Evolutionary conservation across 2,888 invertebrate genomes (phyloP), one percentile per base, ranked within the genome.

Genomic region (Gryllus longicercus): DNA sequence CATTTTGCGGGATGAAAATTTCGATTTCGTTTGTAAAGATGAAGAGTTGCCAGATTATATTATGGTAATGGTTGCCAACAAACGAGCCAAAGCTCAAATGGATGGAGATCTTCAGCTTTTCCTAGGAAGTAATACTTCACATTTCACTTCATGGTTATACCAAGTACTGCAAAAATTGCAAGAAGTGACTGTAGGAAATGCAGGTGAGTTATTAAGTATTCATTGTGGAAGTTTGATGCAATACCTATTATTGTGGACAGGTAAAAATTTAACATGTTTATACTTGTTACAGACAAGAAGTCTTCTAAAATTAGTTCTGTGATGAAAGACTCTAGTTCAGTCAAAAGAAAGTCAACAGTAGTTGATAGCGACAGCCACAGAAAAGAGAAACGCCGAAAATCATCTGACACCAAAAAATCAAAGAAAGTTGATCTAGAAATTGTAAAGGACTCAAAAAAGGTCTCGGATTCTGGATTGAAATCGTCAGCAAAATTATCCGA

Each of bases 61-160:
- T 80, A 96, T 99, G 95, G 98, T 99, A 14, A 96, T 99, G 96
- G 96, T 99, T 50, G 98, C 98, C 2, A 99, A 99, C 87, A 98
- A 97, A 86, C 94, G 98, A 83, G 94, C 95, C 1, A 93, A 96
- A 83, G 91, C 92, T 50, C 97, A 98, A 86, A 99, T 99, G 98
- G 95, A 95, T 83, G 94, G 95, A 83, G 99, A 99, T 86, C 89
- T 99, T 10, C 92, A 93, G 84, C 89, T 99, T 74, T 99, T 99
- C 87, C 90, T 99, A 11, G 95, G 95, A 49, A 91, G 92, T 76
- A 96, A 96, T 86, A 98, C 98, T 0, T 92, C 93, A 77, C 89
- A 93, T 18, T 99, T 99, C 88, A 97, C 98, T 0, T 93, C 93
- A 83, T 99, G 99, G 99, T 90, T 96, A 50, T 94, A 95, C 86